A percentile compares a stretch with the other conserved stretches of the same genome.
Evolutionary conservation across 2,888 invertebrate genomes (phyloP).

Genomic region (Lasioglossum lativentre): DNA sequence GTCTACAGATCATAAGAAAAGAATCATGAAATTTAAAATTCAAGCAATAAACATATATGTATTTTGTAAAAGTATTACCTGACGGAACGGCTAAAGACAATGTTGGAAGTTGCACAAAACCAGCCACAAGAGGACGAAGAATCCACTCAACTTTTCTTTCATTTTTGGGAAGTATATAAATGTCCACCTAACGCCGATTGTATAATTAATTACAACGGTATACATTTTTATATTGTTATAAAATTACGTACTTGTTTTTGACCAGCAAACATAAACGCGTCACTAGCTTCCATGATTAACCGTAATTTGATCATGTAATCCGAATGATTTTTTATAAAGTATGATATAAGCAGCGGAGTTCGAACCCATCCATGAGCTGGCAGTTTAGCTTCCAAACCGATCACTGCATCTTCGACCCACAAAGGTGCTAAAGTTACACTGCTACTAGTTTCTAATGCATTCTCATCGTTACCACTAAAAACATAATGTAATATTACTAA

Average conservation of each 20-base stretch:
- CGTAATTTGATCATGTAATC: constrained; percentile 90
- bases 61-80: constrained; percentile 71
- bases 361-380: constrained; percentile 92
- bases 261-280: constrained; percentile 98
- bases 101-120: constrained; percentile 87
- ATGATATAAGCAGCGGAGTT: constrained; percentile 89
- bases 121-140: constrained; percentile 90
- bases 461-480: constrained; percentile 76
- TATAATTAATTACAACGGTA: neutral
- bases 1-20: constrained; percentile 75
- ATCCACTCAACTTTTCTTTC: constrained; percentile 90
- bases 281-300: constrained; percentile 92
- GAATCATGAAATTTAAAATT: constrained; percentile 53
- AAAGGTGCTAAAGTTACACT: constrained; percentile 87
- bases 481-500: constrained; percentile 19
- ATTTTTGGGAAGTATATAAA: constrained; percentile 87
- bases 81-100: constrained; percentile 85
- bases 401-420: constrained; percentile 87
- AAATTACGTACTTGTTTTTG: constrained; percentile 91
- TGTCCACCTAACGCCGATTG: constrained; percentile 78
- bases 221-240: neutral
- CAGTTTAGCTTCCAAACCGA: constrained; percentile 87
- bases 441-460: constrained; percentile 83
- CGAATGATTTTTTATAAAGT: constrained; percentile 90
- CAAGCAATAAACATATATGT: neutral